A percentile compares a stretch with the other conserved stretches of the same genome.
These are phyloP conservation scores for Diploscapter pachys DNA, from an alignment of 1,140 invertebrate genomes.

Conservation along the genomic window DNA sequence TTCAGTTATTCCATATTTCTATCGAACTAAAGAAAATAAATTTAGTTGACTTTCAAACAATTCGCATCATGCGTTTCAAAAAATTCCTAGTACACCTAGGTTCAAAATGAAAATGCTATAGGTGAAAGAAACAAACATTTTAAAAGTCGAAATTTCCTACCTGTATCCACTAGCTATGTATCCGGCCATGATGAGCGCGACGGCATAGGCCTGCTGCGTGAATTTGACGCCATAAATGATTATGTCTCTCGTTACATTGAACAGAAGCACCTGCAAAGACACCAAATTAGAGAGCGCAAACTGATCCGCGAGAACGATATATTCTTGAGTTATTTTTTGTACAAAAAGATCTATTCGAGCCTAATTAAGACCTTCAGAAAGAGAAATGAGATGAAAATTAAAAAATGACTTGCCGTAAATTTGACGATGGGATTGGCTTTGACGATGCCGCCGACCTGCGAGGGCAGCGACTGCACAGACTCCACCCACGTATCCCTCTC, in stretches of 20 bases:
- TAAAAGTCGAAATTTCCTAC: too few species aligned
- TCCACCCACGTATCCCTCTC: conserved; percentile 54
- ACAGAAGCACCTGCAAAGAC: conserved; percentile 25
- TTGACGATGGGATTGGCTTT: conserved; percentile 44
- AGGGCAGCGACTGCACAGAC: conserved; percentile 45
- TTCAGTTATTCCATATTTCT: too few species aligned
- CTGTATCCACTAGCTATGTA: conserved; percentile 29
- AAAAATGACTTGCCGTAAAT: conserved; percentile 44
- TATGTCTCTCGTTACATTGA: conserved; percentile 33
- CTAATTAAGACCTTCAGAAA: conserved; percentile 14
- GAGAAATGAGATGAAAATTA: conserved; percentile 6
- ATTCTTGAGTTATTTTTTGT: neutral
- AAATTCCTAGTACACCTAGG: too few species aligned
- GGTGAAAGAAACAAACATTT: too few species aligned
- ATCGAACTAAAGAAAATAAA: too few species aligned
- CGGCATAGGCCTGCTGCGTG: conserved; percentile 32
- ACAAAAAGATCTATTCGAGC: conserved; percentile 13
- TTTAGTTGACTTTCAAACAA: too few species aligned
- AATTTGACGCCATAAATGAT: conserved; percentile 31
- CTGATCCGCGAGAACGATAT: conserved; percentile 6
- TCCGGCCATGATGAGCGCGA: conserved; percentile 27
- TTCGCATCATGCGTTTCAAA: too few species aligned
- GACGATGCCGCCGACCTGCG: conserved; percentile 45
- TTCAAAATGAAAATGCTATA: too few species aligned
- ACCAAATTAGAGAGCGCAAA: neutral